phyloP scores from a whole-genome alignment of 2,888 invertebrate genomes.

The Arge pagana region DNA sequence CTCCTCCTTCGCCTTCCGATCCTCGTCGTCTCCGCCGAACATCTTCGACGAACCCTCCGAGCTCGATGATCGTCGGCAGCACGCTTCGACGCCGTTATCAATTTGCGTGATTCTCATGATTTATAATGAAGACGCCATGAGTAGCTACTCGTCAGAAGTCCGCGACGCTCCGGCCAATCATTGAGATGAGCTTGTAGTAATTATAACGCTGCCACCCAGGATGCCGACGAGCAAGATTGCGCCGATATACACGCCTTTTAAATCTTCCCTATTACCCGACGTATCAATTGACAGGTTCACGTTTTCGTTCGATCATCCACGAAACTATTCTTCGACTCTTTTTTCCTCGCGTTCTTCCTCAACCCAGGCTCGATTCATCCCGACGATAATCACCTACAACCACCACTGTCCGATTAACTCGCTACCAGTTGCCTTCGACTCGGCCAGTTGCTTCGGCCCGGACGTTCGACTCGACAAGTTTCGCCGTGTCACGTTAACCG shows the following conservation, averaged over 20 bases:
- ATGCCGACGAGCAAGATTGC: conserved; percentile 32
- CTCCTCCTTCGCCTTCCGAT: too few species aligned
- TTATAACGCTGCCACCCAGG: conserved; percentile 47
- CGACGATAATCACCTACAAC: conserved; percentile 32
- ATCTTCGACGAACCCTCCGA: too few species aligned
- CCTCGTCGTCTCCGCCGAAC: conserved; percentile 18
- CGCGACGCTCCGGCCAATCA: conserved; percentile 34
- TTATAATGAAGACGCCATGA: conserved; percentile 55
- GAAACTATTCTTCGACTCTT: background rate
- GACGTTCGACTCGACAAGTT: background rate
- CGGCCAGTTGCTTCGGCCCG: background rate
- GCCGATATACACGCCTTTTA: conserved; percentile 23
- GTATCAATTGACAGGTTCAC: conserved; percentile 35
- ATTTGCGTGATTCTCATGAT: conserved; percentile 53
- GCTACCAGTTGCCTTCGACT: too few species aligned
- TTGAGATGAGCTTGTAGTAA: conserved; percentile 40
- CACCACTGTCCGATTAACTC: too few species aligned
- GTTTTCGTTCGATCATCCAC: conserved; percentile 18
- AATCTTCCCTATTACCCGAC: conserved; percentile 16
- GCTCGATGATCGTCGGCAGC: conserved; percentile 24
- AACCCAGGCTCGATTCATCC: conserved; percentile 16
- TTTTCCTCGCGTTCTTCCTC: background rate
- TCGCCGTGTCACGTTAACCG: conserved; percentile 25
- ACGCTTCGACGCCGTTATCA: conserved; percentile 47
- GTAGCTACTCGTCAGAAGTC: conserved; percentile 32